Evolutionary conservation across 2,797 vertebrate genomes (phyloP).

Genomic region (Paguma larvata): DNA sequence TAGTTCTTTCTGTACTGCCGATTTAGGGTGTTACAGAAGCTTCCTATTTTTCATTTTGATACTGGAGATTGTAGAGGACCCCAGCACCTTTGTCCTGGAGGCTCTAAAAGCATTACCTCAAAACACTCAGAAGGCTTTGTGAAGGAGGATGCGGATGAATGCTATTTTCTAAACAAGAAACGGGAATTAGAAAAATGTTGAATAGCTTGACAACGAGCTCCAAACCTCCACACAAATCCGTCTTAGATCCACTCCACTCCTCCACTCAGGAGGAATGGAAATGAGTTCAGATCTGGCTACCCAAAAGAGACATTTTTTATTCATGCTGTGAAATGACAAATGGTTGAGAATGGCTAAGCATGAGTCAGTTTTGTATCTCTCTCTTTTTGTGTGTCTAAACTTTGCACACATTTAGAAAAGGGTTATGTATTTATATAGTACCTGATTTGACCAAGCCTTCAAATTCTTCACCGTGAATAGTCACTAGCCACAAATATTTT

Average conservation of each 20-base stretch:
- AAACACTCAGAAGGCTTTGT: not conserved
- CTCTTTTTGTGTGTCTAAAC: not conserved
- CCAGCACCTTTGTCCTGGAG: not conserved
- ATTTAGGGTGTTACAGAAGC: rapidly evolving
- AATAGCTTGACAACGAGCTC: not conserved
- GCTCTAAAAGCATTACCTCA: not conserved
- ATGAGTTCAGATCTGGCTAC: not conserved
- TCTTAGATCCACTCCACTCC: no score
- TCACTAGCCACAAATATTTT: not conserved
- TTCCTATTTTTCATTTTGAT: not conserved
- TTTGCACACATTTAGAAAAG: not conserved
- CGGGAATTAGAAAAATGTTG: not conserved
- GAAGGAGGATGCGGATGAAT: not conserved
- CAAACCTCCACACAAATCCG: not conserved
- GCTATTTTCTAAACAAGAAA: not conserved
- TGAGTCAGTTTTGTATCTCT: not conserved
- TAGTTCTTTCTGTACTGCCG: not conserved
- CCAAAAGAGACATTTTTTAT: not conserved
- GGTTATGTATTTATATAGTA: not conserved
- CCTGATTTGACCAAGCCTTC: not conserved
- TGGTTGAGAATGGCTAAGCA: not conserved
- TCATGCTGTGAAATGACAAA: not conserved
- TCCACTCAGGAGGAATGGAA: not conserved
- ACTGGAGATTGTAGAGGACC: no score
- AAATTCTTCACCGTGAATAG: not conserved